Evolutionary conservation across 2,888 invertebrate species (phyloP).

Genomic region (Phortica okadai): DNA sequence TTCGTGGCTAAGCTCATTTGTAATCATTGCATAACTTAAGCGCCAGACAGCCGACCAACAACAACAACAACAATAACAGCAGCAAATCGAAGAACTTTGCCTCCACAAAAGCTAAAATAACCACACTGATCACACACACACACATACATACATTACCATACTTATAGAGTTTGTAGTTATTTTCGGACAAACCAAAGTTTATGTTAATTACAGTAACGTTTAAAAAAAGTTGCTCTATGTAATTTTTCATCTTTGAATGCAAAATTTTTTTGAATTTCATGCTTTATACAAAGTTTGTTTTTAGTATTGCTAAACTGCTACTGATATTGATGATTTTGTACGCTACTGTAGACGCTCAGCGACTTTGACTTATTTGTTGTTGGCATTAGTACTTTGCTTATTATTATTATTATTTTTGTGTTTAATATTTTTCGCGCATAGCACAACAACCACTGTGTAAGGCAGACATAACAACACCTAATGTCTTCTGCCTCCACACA

Average conservation of each 20-base stretch:
- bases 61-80: not conserved
- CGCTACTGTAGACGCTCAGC: not conserved
- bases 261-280: too few species aligned
- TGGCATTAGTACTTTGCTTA: conserved; percentile 41
- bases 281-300: too few species aligned
- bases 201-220: not conserved
- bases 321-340: not conserved
- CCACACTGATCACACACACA: not conserved
- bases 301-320: not conserved
- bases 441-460: conserved; percentile 18
- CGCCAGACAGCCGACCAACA: not conserved
- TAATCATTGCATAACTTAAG: conserved; percentile 39
- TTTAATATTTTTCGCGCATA: conserved; percentile 35
- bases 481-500: conserved; percentile 5
- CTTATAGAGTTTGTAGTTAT: not conserved
- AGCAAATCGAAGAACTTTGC: not conserved
- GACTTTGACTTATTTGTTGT: not conserved
- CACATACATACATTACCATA: too few species aligned
- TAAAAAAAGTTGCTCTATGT: not conserved
- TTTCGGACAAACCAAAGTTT: not conserved
- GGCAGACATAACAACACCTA: not conserved
- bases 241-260: not conserved
- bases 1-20: conserved; percentile 39
- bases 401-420: conserved; percentile 43
- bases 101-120: not conserved